These are phyloP conservation scores for Zosterops borbonicus DNA, from an alignment of 2,113 vertebrate genomes.

Conservation along the genomic window DNA sequence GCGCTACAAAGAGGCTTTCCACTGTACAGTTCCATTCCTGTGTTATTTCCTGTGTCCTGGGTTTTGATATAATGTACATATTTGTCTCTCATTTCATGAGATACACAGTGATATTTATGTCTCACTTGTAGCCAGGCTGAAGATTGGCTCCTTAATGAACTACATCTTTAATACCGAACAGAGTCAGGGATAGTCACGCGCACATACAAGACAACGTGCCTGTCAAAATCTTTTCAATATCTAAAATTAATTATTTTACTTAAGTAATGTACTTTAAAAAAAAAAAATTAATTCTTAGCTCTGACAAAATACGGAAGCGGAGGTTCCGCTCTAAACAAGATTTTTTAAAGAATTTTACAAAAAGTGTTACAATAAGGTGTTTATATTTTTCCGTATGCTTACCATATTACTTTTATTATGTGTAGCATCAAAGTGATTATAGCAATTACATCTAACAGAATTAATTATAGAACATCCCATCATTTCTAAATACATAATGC, in stretches of 20 bases:
- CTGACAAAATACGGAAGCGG: not conserved
- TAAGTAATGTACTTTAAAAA: not conserved
- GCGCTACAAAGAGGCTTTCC: not conserved
- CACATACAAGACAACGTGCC: slow-evolving; percentile 8
- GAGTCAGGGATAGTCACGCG: not conserved
- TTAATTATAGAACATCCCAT: slow-evolving; percentile 83
- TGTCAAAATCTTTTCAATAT: slow-evolving; percentile 36
- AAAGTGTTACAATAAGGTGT: slow-evolving; percentile 73
- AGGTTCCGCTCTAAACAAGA: not conserved
- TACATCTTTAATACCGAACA: slow-evolving; percentile 35
- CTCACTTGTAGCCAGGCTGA: not conserved
- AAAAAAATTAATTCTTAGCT: not conserved
- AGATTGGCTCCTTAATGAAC: slow-evolving; percentile 57
- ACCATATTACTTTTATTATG: slow-evolving; percentile 82
- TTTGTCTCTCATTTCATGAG: not conserved
- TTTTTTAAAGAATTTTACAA: slow-evolving; percentile 45
- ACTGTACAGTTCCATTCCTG: not conserved
- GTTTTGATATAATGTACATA: not conserved
- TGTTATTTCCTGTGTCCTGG: not conserved
- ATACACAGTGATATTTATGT: not conserved
- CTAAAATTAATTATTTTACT: slow-evolving; percentile 41
- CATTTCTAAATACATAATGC: slow-evolving; percentile 78
- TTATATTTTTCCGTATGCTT: slow-evolving; percentile 79
- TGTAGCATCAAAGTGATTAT: slow-evolving; percentile 84
- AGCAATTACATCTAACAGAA: slow-evolving; percentile 84